Percentiles rank a stretch among this genome's conserved stretches.
phyloP scores from a whole-genome alignment of 2,113 vertebrate genomes.

The Theristicus caerulescens region DNA sequence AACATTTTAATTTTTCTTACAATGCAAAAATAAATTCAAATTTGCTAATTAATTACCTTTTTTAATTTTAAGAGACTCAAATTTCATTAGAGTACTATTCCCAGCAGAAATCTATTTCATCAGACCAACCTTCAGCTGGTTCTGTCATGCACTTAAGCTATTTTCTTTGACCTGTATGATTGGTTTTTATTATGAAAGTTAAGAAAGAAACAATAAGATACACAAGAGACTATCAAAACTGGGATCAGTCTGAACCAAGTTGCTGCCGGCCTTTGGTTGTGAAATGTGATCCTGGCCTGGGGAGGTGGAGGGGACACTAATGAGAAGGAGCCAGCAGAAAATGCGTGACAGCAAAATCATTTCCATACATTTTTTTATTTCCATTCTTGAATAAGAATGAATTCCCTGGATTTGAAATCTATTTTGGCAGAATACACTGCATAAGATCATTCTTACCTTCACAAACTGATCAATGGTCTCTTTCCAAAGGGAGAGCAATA shows the following conservation, averaged over 20 bases:
- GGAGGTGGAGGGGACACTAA: neutral
- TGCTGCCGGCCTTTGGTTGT: neutral
- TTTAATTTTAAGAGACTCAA: neutral
- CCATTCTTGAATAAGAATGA: neutral
- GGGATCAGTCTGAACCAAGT: neutral
- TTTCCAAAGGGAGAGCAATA: neutral
- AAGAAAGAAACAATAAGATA: neutral
- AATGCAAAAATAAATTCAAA: neutral
- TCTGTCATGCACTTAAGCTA: neutral
- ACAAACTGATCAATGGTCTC: neutral
- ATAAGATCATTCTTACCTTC: neutral
- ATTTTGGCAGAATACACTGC: neutral
- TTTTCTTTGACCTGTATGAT: neutral
- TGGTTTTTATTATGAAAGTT: neutral
- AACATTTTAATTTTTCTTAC: neutral
- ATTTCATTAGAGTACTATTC: neutral
- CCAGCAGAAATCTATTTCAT: neutral
- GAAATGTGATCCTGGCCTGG: neutral
- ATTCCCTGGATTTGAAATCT: neutral
- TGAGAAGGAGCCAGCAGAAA: neutral
- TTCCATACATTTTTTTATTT: neutral
- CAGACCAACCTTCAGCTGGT: neutral
- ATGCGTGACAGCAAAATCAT: neutral
- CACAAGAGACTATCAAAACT: neutral
- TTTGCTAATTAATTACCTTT: neutral